Evolutionary conservation across 2,113 vertebrate species (phyloP).

Genomic region (Emberiza fucata): DNA sequence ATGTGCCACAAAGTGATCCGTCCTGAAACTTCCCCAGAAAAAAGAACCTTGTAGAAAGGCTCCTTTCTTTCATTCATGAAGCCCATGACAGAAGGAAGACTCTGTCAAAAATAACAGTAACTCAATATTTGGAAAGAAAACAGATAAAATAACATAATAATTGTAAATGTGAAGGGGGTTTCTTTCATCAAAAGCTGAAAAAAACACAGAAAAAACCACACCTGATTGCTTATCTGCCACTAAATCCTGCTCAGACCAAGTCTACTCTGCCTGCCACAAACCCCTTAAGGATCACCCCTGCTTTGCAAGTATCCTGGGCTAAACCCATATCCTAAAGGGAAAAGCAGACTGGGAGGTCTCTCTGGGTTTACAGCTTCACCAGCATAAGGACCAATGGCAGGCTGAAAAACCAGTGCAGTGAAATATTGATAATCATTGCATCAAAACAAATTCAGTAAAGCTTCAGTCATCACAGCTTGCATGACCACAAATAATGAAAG

Average conservation of each 20-base stretch:
- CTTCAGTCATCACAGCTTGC: not conserved
- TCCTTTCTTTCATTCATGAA: constrained; percentile 82
- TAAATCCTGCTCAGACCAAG: not conserved
- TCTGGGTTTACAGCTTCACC: not conserved
- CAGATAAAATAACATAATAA: not conserved
- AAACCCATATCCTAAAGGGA: not conserved
- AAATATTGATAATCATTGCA: not conserved
- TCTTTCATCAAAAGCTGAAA: not conserved
- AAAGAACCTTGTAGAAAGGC: constrained; percentile 81
- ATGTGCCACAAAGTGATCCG: constrained; percentile 78
- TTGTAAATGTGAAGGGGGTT: not conserved
- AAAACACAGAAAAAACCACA: not conserved
- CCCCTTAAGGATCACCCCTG: not conserved
- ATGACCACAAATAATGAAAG: not conserved
- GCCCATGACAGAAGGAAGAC: constrained; percentile 70
- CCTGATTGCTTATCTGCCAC: not conserved
- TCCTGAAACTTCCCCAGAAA: constrained; percentile 77
- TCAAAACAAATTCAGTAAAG: not conserved
- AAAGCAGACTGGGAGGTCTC: not conserved
- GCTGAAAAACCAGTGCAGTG: not conserved
- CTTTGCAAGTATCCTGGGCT: not conserved
- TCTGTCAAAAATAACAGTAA: constrained; percentile 58
- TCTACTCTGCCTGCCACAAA: not conserved
- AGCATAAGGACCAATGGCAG: not conserved
- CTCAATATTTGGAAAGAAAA: not conserved